Base-by-base conservation (phyloP, 2,797 vertebrate genomes). In the Mallotus villosus region DNA sequence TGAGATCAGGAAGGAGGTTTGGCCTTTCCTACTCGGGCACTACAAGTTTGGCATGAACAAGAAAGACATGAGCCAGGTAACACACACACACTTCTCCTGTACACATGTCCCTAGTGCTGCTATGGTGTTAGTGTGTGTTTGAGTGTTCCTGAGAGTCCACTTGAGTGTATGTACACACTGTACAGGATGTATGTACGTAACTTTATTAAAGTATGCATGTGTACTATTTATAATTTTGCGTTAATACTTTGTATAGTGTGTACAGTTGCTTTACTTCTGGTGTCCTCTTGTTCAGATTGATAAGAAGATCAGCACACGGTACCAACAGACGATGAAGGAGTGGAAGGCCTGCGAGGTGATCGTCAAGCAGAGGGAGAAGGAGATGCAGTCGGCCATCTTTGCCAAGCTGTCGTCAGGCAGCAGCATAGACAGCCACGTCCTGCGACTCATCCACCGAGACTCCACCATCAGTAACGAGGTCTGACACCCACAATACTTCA, bases 401-500 rank as follows among this genome's bases (percentile, higher is more conserved):
- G 93, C 95, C 66, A 99, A 98, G 84, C 94, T 97, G 5, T 98
- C 97, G 0, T 99, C 97, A 0, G 97, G 97, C 84, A 98, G 96
- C 92, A 98, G 97, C 92, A 98, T 98, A 0, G 97, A 98, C 92
- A 98, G 97, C 84, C 97, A 98, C 0, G 95, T 98, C 22, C 95
- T 97, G 88, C 81, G 92, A 1, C 93, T 99, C 58, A 90, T 97
- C 59, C 97, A 98, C 85, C 90, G 95, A 80, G 97, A 99, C 89
- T 99, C 97, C 60, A 97, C 97, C 16, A 95, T 99, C 85, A 99
- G 97, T 90, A 99, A 98, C 0, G 97, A 99, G 25, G 97, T 96
- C 76, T 84, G 51, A 32, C n/a, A n/a, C n/a, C n/a, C n/a, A n/a
- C 3, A 32, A 8, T 4, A 24, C 25, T 66, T 51, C 16, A 4